Percentiles rank a stretch among this genome's conserved stretches.
phyloP scores from a whole-genome alignment of 2,113 vertebrate genomes.

The Microtus montanus region DNA sequence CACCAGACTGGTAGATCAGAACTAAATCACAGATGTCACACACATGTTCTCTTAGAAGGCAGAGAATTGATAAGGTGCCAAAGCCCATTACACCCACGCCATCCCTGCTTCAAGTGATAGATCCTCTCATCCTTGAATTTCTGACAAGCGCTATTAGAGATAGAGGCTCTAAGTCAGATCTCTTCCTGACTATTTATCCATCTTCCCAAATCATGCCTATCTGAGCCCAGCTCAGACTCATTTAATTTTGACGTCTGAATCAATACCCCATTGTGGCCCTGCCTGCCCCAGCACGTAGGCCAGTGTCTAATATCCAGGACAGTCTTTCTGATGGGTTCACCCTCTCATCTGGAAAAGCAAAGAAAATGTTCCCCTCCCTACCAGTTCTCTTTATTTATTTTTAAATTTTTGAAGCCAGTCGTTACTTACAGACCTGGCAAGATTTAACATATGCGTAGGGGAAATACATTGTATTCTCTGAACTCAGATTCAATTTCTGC shows the following conservation, averaged over 20 bases:
- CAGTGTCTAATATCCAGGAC: conserved; percentile 41
- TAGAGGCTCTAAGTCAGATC: conserved; percentile 70
- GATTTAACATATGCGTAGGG: conserved; percentile 38
- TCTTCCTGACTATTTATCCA: conserved; percentile 79
- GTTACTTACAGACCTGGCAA: conserved; percentile 51
- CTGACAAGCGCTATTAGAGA: conserved; percentile 79
- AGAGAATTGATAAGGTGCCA: conserved; percentile 79
- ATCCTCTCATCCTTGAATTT: conserved; percentile 79
- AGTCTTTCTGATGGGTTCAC: conserved; percentile 51
- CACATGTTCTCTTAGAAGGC: conserved; percentile 72
- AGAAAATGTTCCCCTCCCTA: conserved; percentile 8
- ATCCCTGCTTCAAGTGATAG: conserved; percentile 72
- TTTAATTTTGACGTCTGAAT: conserved; percentile 82
- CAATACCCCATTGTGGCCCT: conserved; percentile 54
- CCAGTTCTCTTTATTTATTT: conserved; percentile 37
- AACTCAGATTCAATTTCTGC: conserved; percentile 59
- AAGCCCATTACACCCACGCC: conserved; percentile 67
- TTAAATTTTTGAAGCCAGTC: conserved; percentile 45
- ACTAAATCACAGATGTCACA: conserved; percentile 81
- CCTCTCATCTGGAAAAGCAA: conserved; percentile 46
- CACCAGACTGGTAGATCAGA: conserved; percentile 73
- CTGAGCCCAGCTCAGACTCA: conserved; percentile 61
- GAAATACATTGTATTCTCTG: conserved; percentile 46
- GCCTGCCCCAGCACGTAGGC: background rate
- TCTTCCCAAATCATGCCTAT: conserved; percentile 73